Evolutionary conservation across 2,888 invertebrate genomes (phyloP).

Genomic region (Lysandra bellargus): DNA sequence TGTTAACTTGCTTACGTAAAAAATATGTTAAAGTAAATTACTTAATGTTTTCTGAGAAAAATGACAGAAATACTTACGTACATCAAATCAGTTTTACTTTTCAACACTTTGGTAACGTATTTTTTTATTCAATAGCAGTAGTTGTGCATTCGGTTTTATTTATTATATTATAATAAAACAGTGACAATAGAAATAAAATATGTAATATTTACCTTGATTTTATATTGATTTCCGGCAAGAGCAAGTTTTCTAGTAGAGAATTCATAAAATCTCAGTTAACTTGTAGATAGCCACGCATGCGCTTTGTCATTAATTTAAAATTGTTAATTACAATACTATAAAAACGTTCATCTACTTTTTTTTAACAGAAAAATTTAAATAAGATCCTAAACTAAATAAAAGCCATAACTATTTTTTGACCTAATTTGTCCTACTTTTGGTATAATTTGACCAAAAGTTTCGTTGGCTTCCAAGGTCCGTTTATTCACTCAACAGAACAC

Average conservation of each 20-base stretch:
- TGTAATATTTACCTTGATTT: neutral
- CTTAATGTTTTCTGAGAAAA: neutral
- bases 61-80: neutral
- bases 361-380: too few relatives aligned
- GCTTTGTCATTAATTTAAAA: constrained; percentile 35
- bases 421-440: too few relatives aligned
- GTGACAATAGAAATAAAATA: neutral
- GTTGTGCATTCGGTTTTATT: neutral
- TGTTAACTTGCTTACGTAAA: neutral
- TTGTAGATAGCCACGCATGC: constrained; percentile 44
- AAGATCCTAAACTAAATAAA: too few relatives aligned
- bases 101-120: neutral
- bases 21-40: neutral
- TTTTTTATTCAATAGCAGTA: neutral
- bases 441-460: too few relatives aligned
- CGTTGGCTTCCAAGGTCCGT: too few relatives aligned
- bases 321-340: neutral
- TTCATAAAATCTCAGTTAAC: constrained; percentile 22
- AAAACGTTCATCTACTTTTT: neutral
- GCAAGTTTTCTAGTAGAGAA: constrained; percentile 7
- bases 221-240: constrained; percentile 9
- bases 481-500: too few relatives aligned
- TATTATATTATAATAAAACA: neutral
- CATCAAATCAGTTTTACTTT: constrained; percentile 15
- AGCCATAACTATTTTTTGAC: too few relatives aligned